These are phyloP conservation scores for Ceratitis capitata DNA, from an alignment of 1,140 invertebrate species.

Conservation along the genomic window DNA sequence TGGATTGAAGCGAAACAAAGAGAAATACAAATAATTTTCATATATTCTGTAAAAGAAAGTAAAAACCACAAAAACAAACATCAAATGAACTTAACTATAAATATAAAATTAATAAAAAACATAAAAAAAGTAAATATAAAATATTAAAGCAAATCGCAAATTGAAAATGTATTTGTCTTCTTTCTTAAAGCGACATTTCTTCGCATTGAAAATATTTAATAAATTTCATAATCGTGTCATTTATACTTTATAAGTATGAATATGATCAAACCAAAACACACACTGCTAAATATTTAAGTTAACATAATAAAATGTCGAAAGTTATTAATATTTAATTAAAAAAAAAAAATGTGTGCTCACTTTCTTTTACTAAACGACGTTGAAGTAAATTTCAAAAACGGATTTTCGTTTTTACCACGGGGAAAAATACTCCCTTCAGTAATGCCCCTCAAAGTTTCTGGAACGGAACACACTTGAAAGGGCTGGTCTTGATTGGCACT, in stretches of 20 bases:
- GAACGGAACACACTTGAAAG: no score
- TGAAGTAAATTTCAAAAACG: not conserved
- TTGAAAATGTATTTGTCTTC: not conserved
- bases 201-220: not conserved
- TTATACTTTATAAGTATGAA: not conserved
- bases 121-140: not conserved
- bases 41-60: conserved; percentile 22
- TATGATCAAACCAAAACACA: not conserved
- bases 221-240: not conserved
- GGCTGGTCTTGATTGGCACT: no score
- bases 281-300: not conserved
- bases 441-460: no score
- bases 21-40: conserved; percentile 16
- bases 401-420: no score
- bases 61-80: not conserved
- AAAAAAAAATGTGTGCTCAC: not conserved
- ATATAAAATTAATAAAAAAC: not conserved
- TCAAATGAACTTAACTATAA: not conserved
- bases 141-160: not conserved
- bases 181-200: not conserved
- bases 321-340: not conserved
- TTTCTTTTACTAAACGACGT: no score
- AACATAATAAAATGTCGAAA: not conserved
- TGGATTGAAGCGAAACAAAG: not conserved
- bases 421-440: no score